Evolutionary conservation across 1,140 invertebrate species (phyloP).

Genomic region (Lepidurus couesii): DNA sequence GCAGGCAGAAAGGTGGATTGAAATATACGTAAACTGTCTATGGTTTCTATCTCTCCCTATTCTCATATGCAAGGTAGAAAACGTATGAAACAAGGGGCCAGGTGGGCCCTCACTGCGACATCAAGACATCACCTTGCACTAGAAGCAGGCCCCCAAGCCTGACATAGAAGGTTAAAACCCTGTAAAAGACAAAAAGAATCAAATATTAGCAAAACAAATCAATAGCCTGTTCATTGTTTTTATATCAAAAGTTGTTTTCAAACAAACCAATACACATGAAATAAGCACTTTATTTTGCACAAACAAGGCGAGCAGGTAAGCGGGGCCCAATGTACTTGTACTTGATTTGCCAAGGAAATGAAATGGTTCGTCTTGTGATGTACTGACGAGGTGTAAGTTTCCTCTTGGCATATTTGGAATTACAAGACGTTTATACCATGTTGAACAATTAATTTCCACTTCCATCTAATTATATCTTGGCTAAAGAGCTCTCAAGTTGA

Average conservation of each 20-base stretch:
- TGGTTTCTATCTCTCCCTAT: background rate
- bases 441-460: background rate
- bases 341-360: too few relatives aligned
- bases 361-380: too few relatives aligned
- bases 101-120: slow-evolving; percentile 16
- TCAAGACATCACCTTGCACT: slow-evolving; percentile 21
- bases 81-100: slow-evolving; percentile 1
- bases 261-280: too few relatives aligned
- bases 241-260: too few relatives aligned
- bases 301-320: too few relatives aligned
- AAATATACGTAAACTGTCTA: background rate
- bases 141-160: slow-evolving; percentile 9
- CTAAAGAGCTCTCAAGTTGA: slow-evolving; percentile 22
- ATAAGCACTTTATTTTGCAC: too few relatives aligned
- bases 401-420: too few relatives aligned
- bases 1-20: background rate
- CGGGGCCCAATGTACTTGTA: too few relatives aligned
- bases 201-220: background rate
- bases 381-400: too few relatives aligned
- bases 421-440: background rate
- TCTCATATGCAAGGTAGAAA: background rate
- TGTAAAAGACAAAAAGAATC: background rate
- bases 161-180: background rate
- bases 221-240: too few relatives aligned
- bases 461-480: slow-evolving; percentile 11